Percentiles rank a stretch among this genome's conserved stretches.
Evolutionary conservation across 2,113 vertebrate genomes (phyloP).

Genomic region (Neogobius melanostomus): DNA sequence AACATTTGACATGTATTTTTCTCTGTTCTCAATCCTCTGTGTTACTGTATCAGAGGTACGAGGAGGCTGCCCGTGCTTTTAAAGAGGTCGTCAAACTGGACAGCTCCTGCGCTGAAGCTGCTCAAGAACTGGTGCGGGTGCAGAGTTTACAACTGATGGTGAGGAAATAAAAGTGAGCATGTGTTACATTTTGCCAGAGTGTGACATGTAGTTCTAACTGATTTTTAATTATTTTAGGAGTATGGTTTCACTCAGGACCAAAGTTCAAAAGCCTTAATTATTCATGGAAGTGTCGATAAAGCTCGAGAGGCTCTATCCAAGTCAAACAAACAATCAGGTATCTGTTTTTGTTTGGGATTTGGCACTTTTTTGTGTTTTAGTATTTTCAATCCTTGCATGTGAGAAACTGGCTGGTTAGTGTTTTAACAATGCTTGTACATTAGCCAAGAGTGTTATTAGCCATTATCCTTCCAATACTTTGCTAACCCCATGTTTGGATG

Average conservation of each 20-base stretch:
- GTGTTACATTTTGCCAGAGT: background rate
- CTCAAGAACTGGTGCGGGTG: constrained; percentile 71
- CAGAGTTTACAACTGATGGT: constrained; percentile 67
- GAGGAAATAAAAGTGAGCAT: background rate
- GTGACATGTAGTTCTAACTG: background rate
- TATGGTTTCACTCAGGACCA: constrained; percentile 65
- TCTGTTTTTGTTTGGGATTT: background rate
- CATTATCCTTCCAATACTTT: too few relatives aligned
- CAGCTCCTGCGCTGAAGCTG: constrained; percentile 51
- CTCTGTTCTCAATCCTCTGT: background rate
- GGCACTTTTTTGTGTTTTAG: too few relatives aligned
- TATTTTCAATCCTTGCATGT: too few relatives aligned
- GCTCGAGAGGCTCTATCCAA: constrained; percentile 49
- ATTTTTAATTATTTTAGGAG: constrained; percentile 44
- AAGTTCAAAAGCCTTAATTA: constrained; percentile 72
- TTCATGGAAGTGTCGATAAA: constrained; percentile 62
- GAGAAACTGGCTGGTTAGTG: too few relatives aligned
- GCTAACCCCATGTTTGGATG: too few relatives aligned
- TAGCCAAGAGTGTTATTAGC: too few relatives aligned
- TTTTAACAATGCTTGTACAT: too few relatives aligned
- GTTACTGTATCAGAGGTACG: constrained; percentile 66
- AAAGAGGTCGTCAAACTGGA: constrained; percentile 71
- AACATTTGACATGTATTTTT: background rate
- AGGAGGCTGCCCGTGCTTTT: constrained; percentile 72
- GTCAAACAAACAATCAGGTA: constrained; percentile 41